A percentile compares a stretch with the other conserved stretches of the same genome.
Conservation (phyloP, 2,113 vertebrate species). For the Oophaga pumilio region DNA sequence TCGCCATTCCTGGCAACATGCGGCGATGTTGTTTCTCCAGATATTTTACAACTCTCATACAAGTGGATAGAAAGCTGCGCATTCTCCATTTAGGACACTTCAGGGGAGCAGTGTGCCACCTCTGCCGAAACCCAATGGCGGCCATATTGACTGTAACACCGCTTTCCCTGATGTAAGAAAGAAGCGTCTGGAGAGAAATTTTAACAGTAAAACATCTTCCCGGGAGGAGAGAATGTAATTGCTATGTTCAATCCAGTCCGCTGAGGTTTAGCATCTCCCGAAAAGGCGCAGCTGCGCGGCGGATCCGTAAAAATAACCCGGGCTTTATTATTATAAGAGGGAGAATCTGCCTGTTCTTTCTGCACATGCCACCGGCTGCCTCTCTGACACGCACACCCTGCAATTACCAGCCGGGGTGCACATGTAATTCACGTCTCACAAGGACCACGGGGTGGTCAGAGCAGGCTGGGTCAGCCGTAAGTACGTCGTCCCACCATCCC, state of each 20-base stretch:
- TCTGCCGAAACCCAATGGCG: not conserved
- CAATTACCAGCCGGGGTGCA: conserved; percentile 2
- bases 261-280: not conserved
- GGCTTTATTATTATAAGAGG: conserved; percentile 17
- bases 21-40: no score
- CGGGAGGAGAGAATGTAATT: not conserved
- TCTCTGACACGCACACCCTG: conserved; percentile 27
- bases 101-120: no score
- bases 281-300: conserved; percentile 13
- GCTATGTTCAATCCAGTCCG: conserved; percentile 20
- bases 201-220: no score
- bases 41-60: no score
- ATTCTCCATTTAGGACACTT: no score
- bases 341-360: not conserved
- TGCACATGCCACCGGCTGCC: not conserved
- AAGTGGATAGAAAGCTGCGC: no score
- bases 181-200: not conserved
- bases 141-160: not conserved
- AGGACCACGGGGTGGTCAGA: not conserved
- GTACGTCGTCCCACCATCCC: not conserved
- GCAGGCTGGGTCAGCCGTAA: not conserved
- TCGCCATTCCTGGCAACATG: no score
- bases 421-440: conserved; percentile 2
- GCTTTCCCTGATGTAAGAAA: not conserved
- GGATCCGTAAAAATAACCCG: conserved; percentile 21